Base-by-base conservation (phyloP, 2,888 invertebrate species). In the Xylocampa areola region DNA sequence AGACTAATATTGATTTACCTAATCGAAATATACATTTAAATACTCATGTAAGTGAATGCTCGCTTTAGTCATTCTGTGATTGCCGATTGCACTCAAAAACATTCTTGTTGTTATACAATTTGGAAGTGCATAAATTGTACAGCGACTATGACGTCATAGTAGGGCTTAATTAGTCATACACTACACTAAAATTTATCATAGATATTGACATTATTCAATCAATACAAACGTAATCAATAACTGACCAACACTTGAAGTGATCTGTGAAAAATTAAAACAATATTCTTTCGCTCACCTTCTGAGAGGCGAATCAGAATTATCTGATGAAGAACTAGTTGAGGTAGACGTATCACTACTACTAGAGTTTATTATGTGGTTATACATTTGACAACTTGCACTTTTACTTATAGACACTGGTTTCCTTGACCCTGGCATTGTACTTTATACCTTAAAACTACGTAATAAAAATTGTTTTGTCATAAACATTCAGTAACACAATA, bases 211-310 rank as follows among this genome's bases (percentile, higher is more conserved):
- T n/a, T n/a, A n/a, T n/a, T n/a, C n/a, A n/a, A n/a, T n/a, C n/a
- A n/a, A n/a, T n/a, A 39, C 4, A 4, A 25, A 14, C 4, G n/a
- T 16, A 7, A 25, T 21, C 5, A 25, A 14, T 33, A 7, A n/a
- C n/a, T 29, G 2, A 40, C 11, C 1, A 17, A 29, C 16, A 29
- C 10, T 6, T 27, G 16, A n/a, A n/a, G n/a, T n/a, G n/a, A n/a
- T n/a, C n/a, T n/a, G n/a, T n/a, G n/a, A n/a, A n/a, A n/a, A n/a
- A n/a, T n/a, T n/a, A n/a, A n/a, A n/a, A n/a, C n/a, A n/a, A n/a
- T n/a, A n/a, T n/a, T n/a, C n/a, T n/a, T n/a, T n/a, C n/a, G n/a
- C 80, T 84, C 85, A 92, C 93, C 86, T 89, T 79, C 84, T 88
- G 25, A 92, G 80, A 14, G 90, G 87, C 4, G 88, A 88, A 52